Evolutionary conservation across 2,888 invertebrate species (phyloP).

Genomic region (Carpatolechia fugitivella): DNA sequence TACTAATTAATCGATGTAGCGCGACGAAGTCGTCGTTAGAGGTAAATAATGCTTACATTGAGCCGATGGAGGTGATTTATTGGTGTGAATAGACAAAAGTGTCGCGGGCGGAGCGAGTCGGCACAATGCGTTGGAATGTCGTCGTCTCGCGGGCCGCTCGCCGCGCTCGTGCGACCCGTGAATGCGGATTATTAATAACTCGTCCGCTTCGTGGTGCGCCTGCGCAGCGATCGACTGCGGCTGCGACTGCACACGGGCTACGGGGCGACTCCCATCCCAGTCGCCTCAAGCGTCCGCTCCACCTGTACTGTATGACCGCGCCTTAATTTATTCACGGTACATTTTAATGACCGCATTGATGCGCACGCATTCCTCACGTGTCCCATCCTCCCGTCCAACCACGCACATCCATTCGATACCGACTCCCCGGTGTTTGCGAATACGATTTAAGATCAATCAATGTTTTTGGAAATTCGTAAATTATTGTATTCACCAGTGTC

Average conservation of each 20-base stretch:
- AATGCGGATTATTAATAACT: slow-evolving; percentile 78
- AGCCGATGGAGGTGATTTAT: slow-evolving; percentile 71
- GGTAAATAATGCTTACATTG: slow-evolving; percentile 72
- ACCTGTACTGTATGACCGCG: slow-evolving; percentile 60
- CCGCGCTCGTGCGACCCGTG: slow-evolving; percentile 70
- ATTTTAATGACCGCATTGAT: slow-evolving; percentile 54
- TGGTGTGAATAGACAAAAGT: slow-evolving; percentile 76
- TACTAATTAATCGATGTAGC: slow-evolving; percentile 77
- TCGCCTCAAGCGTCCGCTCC: slow-evolving; percentile 60
- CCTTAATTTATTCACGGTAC: slow-evolving; percentile 56
- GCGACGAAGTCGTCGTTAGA: slow-evolving; percentile 65
- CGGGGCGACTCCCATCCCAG: slow-evolving; percentile 53
- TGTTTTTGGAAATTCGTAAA: slow-evolving; percentile 37
- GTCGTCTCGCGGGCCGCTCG: slow-evolving; percentile 51
- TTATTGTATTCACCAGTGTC: slow-evolving; percentile 50
- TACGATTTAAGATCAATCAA: slow-evolving; percentile 47
- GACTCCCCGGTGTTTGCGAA: slow-evolving; percentile 34
- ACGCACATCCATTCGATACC: slow-evolving; percentile 20
- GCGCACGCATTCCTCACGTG: slow-evolving; percentile 30
- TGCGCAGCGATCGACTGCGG: slow-evolving; percentile 23
- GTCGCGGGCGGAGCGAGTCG: slow-evolving; percentile 70
- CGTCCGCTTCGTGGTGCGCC: slow-evolving; percentile 51
- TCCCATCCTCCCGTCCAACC: slow-evolving; percentile 18
- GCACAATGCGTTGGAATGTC: slow-evolving; percentile 76
- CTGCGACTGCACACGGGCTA: slow-evolving; percentile 30